Evolutionary conservation across 2,888 invertebrate species (phyloP), one percentile per base, ranked within the genome.

Genomic region (Drosophila mettleri): DNA sequence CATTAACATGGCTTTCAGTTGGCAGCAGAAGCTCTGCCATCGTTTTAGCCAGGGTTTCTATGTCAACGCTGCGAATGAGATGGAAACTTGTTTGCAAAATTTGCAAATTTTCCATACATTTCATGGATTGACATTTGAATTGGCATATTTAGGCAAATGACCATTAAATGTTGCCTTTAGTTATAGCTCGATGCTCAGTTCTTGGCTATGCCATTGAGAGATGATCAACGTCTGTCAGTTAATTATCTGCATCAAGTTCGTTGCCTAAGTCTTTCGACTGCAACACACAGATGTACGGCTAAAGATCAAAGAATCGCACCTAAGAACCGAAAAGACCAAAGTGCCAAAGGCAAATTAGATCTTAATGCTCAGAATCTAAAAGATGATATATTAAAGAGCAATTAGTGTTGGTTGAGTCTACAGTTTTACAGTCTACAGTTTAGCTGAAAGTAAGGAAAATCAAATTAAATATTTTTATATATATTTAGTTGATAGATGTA

Each of bases 91-190:
- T 86, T 86, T 83, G 57, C 54, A 48, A 62, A 49, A 41, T 57
- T 63, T 64, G 61, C 68, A 49, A 49, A 54, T 55, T 62, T 75
- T 71, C 63, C 76, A 80, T 74, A 73, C 57, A 75, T 84, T 86
- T 78, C 70, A 78, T 72, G 71, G 67, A 65, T 63, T 77, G 79
- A 82, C 82, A 79, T 84, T 81, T 81, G 33, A 81, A 80, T 75
- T 88, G 86, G 80, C 82, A 81, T 80, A 86, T 89, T 88, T 86
- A 88, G 86, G 87, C 79, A 83, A 83, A 77, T 79, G 69, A 71
- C 69, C 77, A 78, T 76, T 71, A 76, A 76, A 72, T 55, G 31
- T 55, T 67, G 71, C 72, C 66, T 74, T 60, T 64, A 64, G 72
- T 48, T 66, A 51, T 49, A 36, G 60, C 24, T 31, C 16, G n/a